A percentile compares a stretch with the other conserved stretches of the same genome.
phyloP scores from a whole-genome alignment of 2,113 vertebrate genomes.

The Heterotis niloticus region DNA sequence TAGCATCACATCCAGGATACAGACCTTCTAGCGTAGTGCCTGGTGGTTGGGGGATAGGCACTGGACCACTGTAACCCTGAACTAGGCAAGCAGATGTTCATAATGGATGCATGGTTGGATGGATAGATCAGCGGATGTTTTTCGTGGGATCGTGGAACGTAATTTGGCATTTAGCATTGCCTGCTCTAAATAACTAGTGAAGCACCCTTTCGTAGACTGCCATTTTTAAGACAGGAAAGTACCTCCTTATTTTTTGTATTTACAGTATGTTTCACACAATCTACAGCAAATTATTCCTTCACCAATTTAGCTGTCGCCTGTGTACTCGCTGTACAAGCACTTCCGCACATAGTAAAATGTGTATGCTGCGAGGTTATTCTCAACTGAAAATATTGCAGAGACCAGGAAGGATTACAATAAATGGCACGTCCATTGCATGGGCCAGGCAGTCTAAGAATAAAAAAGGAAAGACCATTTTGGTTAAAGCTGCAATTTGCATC shows the following conservation, averaged over 20 bases:
- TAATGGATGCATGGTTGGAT: too few relatives aligned
- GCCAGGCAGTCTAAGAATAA: neutral
- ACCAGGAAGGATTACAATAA: constrained; percentile 15
- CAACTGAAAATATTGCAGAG: constrained; percentile 13
- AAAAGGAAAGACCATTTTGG: constrained; percentile 42
- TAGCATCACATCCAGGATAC: too few relatives aligned
- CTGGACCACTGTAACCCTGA: too few relatives aligned
- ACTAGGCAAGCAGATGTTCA: too few relatives aligned
- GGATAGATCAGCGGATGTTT: too few relatives aligned
- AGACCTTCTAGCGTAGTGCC: too few relatives aligned
- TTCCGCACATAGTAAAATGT: neutral
- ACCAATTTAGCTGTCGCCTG: too few relatives aligned
- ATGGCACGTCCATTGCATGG: neutral
- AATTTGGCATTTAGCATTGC: neutral
- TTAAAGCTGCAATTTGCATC: constrained; percentile 68
- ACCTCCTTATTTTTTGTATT: neutral
- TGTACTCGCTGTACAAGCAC: neutral
- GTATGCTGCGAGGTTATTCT: neutral
- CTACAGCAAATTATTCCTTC: neutral
- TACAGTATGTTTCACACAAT: neutral
- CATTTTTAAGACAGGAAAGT: neutral
- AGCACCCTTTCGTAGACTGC: neutral
- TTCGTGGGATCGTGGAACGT: too few relatives aligned
- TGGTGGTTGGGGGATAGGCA: too few relatives aligned
- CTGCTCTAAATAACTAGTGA: neutral